Percentiles rank a stretch among this genome's conserved stretches.
These are phyloP conservation scores for Nymphalis polychloros DNA, from an alignment of 2,888 invertebrate genomes.

Conservation along the genomic window DNA sequence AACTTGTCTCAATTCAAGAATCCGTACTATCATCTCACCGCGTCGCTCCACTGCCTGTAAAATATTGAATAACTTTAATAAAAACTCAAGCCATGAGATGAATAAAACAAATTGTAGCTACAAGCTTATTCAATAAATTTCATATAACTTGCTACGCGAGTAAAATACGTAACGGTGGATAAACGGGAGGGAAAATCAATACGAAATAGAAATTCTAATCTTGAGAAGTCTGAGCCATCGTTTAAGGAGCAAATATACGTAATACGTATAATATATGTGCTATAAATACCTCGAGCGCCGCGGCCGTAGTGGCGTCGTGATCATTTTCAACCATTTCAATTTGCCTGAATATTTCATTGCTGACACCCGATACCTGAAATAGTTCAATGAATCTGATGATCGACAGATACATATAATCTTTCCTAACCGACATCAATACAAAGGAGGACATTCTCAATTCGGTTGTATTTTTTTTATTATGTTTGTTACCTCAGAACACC, in stretches of 20 bases:
- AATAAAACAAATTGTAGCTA: background rate
- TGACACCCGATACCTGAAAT: conserved; percentile 94
- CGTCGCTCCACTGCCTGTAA: conserved; percentile 91
- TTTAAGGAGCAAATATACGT: conserved; percentile 6
- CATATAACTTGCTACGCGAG: background rate
- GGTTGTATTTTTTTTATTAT: too few relatives aligned
- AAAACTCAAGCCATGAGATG: background rate
- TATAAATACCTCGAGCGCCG: conserved; percentile 88
- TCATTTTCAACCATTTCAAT: conserved; percentile 98
- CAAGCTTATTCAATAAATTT: background rate
- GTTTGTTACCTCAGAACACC: too few relatives aligned
- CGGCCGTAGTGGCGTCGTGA: conserved; percentile 95
- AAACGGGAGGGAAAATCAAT: background rate
- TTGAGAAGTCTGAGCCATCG: conserved; percentile 9
- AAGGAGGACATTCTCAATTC: too few relatives aligned
- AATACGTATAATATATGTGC: background rate
- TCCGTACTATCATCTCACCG: conserved; percentile 97
- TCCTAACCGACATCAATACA: too few relatives aligned
- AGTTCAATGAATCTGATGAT: background rate
- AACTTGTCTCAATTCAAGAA: conserved; percentile 93
- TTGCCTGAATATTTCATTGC: conserved; percentile 97
- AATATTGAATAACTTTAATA: conserved; percentile 15
- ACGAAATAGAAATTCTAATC: conserved; percentile 13
- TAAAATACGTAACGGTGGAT: background rate
- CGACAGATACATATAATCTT: background rate